Evolutionary conservation across 2,113 vertebrate genomes (phyloP), one percentile per base, ranked within the genome.

Genomic region (Perca fluviatilis): DNA sequence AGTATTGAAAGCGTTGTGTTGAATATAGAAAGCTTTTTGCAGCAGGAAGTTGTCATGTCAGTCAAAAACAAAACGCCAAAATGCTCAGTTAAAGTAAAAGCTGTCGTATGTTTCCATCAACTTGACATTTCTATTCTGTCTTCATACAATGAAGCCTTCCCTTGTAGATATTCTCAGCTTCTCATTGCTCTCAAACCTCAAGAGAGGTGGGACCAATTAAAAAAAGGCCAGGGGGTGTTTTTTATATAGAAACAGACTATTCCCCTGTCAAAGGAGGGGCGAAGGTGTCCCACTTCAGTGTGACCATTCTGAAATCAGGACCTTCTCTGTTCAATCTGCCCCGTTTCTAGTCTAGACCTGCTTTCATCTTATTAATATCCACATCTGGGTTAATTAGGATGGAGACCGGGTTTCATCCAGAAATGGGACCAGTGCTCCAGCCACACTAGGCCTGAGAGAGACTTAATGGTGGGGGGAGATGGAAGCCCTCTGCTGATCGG

Each of bases 341-440:
- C 95, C 83, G 89, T 79, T 95, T 96, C 89, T 51, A 85, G 85
- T 93, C 90, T 92, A 93, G 94, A 91, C 92, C 94, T 83, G 88
- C 89, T 92, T 96, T 93, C 88, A 90, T 93, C 86, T 91, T 95
- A 95, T 95, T 95, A 95, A 95, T 95, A 94, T 90, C 93, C 77
- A 92, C 92, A 95, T 95, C 89, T 96, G 93, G 95, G 95, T 95
- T 96, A 96, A 96, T 96, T 94, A 95, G 94, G 86, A 94, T 82
- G 58, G 95, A 95, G 94, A 93, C 92, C 85, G 54, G 61, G 84
- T 90, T 91, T 88, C 86, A 81, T 91, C 80, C 72, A 88, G 87
- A 93, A 94, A 91, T 91, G 86, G 87, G 90, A 92, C 80, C 89
- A 87, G 81, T 77, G 67, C 84, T 85, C 54, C 58, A 84, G 81